Base-by-base conservation (phyloP, 2,113 vertebrate species). In the Rhinoderma darwinii region DNA sequence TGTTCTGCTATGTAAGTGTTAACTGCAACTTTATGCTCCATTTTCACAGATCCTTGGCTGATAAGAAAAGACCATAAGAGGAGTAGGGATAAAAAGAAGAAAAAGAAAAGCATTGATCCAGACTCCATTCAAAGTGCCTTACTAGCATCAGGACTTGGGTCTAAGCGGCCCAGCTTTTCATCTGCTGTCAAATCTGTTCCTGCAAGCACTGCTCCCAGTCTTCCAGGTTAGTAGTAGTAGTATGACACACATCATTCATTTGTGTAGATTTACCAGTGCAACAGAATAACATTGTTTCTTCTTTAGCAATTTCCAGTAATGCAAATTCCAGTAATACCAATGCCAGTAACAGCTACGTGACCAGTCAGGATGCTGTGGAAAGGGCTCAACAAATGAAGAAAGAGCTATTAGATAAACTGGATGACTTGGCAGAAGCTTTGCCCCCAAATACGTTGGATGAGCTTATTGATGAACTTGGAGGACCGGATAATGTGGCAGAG, bases 41-140 rank as follows among this genome's bases (percentile, higher is more conserved):
- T 61, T 61, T 61, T 12, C 27, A 17, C 61, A 99, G 98, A 99
- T 94, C 98, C 98, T 0, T 99, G 98, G 98, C 92, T 99, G 54
- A 96, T 98, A 89, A 96, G 98, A 88, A 99, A 99, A 93, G 98
- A 98, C 12, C 96, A 97, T 84, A 99, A 99, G 93, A 99, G 98
- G 90, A 93, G 91, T 83, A 99, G 98, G 90, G 96, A 98, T 35
- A 98, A 97, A 92, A 97, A 97, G 86, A 96, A 94, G 90, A 98
- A 86, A 72, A 86, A 96, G 93, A 98, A 92, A 94, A 97, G 96
- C 35, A 97, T 99, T 82, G 98, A 99, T 89, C 98, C 98, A 14
- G 98, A 99, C 93, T 99, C 98, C 39, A 99, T 99, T 93, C 97
- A 99, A 93, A 99, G 98, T 97, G 98, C 98, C 96, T 98, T 99